Evolutionary conservation across 2,113 vertebrate species (phyloP).

Genomic region (Alethe diademata): DNA sequence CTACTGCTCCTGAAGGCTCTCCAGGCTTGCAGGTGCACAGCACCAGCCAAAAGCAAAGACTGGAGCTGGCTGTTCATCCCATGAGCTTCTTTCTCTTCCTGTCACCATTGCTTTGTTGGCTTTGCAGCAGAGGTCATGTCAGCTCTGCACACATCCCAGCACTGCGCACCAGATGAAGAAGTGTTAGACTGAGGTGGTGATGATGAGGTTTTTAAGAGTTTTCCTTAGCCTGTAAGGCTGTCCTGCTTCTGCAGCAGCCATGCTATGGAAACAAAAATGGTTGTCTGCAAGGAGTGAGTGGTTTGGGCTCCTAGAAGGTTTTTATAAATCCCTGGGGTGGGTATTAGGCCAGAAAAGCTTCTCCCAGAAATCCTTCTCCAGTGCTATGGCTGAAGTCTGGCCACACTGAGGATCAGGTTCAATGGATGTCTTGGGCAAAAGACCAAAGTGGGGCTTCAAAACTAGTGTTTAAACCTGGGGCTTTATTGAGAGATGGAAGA

Average conservation of each 20-base stretch:
- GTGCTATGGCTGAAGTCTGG: not conserved
- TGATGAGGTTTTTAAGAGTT: not conserved
- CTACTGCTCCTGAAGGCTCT: not conserved
- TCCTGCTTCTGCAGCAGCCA: not conserved
- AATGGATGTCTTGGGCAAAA: not conserved
- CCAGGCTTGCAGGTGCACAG: not conserved
- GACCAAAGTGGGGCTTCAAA: not conserved
- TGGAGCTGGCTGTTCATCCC: rapidly evolving
- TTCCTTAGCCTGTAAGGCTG: not conserved
- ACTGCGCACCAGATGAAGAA: not conserved
- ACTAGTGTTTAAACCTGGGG: not conserved
- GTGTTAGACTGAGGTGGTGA: not conserved
- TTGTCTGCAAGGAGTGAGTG: not conserved
- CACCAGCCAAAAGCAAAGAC: not conserved
- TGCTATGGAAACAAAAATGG: not conserved
- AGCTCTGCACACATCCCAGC: not conserved
- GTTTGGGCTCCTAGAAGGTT: not conserved
- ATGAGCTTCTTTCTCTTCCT: not conserved
- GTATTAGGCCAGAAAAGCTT: not conserved
- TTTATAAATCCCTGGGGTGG: not conserved
- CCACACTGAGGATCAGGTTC: rapidly evolving
- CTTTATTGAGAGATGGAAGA: not conserved
- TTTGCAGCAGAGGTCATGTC: not conserved
- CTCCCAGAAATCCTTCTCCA: not conserved
- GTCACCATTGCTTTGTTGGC: not conserved